Evolutionary conservation across 2,888 invertebrate species (phyloP).

Genomic region (Drepanosiphum platanoidis): DNA sequence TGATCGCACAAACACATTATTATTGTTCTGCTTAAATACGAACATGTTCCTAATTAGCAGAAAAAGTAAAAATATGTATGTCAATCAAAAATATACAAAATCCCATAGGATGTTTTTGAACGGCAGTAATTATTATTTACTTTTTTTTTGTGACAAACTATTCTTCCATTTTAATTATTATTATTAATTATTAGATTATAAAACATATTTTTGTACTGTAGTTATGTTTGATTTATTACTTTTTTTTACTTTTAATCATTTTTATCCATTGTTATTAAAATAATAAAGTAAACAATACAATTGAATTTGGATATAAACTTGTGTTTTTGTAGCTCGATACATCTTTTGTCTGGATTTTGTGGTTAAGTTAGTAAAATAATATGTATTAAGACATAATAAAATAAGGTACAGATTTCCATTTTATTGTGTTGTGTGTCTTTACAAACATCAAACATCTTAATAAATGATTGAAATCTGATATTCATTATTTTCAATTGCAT

Average conservation of each 20-base stretch:
- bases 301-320: neutral
- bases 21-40: conserved; percentile 5
- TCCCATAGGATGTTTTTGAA: conserved; percentile 18
- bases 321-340: conserved; percentile 10
- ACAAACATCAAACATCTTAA: neutral
- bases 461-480: too few species aligned
- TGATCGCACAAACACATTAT: conserved; percentile 25
- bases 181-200: conserved; percentile 38
- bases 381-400: conserved; percentile 8
- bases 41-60: conserved; percentile 35
- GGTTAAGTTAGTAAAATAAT: conserved; percentile 30
- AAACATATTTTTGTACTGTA: conserved; percentile 56
- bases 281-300: neutral
- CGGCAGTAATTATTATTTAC: conserved; percentile 4
- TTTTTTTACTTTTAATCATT: conserved; percentile 44
- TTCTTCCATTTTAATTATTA: conserved; percentile 57
- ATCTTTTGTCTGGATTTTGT: conserved; percentile 29
- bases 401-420: conserved; percentile 39
- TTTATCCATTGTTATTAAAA: conserved; percentile 2
- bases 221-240: conserved; percentile 38
- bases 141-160: conserved; percentile 5
- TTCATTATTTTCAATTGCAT: too few species aligned
- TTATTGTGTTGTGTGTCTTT: conserved; percentile 5
- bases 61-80: neutral
- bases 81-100: neutral